Conservation (phyloP, 2,888 invertebrate species). For the Plusia festucae region DNA sequence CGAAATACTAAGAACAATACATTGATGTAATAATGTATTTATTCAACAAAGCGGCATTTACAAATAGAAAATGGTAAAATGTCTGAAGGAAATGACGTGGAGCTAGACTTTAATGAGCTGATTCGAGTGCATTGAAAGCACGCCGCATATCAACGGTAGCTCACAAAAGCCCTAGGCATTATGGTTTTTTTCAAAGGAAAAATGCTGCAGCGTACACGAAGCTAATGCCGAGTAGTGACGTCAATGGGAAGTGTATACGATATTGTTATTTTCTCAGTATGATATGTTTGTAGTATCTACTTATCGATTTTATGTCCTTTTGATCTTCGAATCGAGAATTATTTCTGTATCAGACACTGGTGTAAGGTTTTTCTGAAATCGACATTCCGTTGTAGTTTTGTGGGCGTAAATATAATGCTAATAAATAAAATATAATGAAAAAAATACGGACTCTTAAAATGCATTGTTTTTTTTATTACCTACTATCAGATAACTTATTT, state of each 20-base stretch:
- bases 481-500: too few species aligned
- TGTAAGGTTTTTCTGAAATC: too few species aligned
- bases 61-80: conserved; percentile 68
- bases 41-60: conserved; percentile 60
- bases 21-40: conserved; percentile 63
- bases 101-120: conserved; percentile 81
- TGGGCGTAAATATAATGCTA: too few species aligned
- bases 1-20: conserved; percentile 42
- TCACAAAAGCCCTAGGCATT: conserved; percentile 70
- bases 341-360: too few species aligned
- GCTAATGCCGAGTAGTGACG: conserved; percentile 32
- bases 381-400: too few species aligned
- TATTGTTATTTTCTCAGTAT: conserved; percentile 8
- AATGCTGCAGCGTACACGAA: conserved; percentile 57
- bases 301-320: neutral
- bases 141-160: conserved; percentile 61
- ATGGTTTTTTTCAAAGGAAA: conserved; percentile 73
- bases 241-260: conserved; percentile 30
- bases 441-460: too few species aligned
- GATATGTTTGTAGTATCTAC: neutral
- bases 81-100: conserved; percentile 77
- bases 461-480: too few species aligned
- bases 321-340: neutral
- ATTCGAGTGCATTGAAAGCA: conserved; percentile 72
- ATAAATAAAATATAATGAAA: too few species aligned